These are phyloP conservation scores for Chouioia cunea DNA, from an alignment of 2,888 invertebrate species.

Conservation along the genomic window DNA sequence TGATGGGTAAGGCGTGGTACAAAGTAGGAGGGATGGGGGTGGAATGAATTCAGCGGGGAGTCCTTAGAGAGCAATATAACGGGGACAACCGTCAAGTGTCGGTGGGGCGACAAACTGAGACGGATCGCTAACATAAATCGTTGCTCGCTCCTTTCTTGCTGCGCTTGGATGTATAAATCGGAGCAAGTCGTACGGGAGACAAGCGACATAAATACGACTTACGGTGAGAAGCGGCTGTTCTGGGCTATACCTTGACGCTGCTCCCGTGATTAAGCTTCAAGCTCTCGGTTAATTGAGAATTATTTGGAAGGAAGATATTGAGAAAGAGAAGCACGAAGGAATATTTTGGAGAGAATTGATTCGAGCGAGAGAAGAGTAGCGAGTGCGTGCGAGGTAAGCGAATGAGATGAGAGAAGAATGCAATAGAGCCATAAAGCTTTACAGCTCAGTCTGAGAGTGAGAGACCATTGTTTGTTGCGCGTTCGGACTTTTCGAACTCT, in stretches of 20 bases:
- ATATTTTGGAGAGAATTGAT: neutral
- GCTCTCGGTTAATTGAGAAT: constrained; percentile 67
- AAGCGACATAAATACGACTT: constrained; percentile 67
- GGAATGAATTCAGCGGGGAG: constrained; percentile 38
- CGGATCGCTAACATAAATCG: constrained; percentile 67
- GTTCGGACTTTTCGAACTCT: neutral
- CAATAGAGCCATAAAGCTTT: constrained; percentile 38
- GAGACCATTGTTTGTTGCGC: constrained; percentile 12
- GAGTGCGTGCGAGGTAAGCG: neutral
- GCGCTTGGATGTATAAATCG: constrained; percentile 63
- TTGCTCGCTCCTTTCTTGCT: constrained; percentile 58
- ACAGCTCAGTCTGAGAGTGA: neutral
- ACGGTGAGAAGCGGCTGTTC: too few species aligned
- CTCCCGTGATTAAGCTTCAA: too few species aligned
- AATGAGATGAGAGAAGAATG: neutral
- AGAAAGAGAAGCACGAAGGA: neutral
- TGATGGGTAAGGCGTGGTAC: neutral
- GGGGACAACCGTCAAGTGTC: neutral
- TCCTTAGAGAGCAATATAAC: constrained; percentile 24
- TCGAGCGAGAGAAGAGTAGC: constrained; percentile 1
- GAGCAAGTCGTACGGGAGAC: constrained; percentile 47
- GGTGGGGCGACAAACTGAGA: constrained; percentile 62
- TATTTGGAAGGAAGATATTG: constrained; percentile 57
- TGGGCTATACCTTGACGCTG: too few species aligned
- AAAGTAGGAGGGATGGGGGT: neutral